phyloP scores from a whole-genome alignment of 1,140 invertebrate species.

The Phthorimaea operculella region DNA sequence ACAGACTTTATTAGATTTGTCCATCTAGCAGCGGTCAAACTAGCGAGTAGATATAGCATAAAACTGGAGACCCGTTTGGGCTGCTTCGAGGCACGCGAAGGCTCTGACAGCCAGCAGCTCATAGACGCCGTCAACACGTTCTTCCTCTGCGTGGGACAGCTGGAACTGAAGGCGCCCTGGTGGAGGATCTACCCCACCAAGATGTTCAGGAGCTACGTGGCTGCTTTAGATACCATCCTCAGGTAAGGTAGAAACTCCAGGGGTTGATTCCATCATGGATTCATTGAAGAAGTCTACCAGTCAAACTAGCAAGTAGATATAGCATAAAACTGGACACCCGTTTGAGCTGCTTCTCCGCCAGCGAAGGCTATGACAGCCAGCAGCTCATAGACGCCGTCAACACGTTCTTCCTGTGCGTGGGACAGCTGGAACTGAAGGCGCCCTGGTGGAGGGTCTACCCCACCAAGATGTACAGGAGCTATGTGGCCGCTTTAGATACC shows the following conservation, averaged over 20 bases:
- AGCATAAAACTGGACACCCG: constrained; percentile 84
- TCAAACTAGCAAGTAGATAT: too few species aligned
- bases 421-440: constrained; percentile 79
- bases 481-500: constrained; percentile 78
- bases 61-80: constrained; percentile 82
- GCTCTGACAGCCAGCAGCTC: constrained; percentile 76
- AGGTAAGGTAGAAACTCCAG: constrained; percentile 69
- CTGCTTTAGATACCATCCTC: constrained; percentile 77
- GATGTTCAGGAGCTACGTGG: constrained; percentile 78
- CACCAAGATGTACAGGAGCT: constrained; percentile 78
- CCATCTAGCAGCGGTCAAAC: too few species aligned
- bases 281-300: too few species aligned
- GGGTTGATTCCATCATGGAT: too few species aligned
- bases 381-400: constrained; percentile 81
- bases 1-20: too few species aligned
- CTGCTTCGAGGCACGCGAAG: constrained; percentile 70
- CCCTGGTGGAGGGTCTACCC: constrained; percentile 84
- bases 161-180: constrained; percentile 82
- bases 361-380: constrained; percentile 72
- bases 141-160: constrained; percentile 80
- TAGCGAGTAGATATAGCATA: too few species aligned
- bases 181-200: constrained; percentile 83
- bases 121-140: constrained; percentile 84
- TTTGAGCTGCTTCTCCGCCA: constrained; percentile 75
- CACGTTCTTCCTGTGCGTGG: constrained; percentile 82